phyloP scores from a whole-genome alignment of 2,797 vertebrate genomes.

The Sebastes flavidus region DNA sequence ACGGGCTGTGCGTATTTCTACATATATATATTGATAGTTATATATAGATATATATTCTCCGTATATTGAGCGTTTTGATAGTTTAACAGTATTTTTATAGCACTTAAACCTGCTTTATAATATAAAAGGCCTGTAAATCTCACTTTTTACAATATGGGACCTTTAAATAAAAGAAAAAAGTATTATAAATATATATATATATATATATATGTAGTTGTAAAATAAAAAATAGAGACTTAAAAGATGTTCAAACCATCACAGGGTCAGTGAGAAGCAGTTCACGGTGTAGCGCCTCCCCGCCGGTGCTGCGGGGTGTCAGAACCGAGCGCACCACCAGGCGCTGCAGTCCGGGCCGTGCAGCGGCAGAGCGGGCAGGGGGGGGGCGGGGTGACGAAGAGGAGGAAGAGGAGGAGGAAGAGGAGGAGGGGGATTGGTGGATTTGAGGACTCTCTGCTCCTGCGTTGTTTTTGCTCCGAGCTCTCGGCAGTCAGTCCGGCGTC shows the following conservation, averaged over 20 bases:
- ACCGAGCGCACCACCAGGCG: constrained; percentile 41
- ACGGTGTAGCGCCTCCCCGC: neutral
- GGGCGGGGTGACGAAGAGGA: neutral
- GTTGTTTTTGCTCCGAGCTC: constrained; percentile 47
- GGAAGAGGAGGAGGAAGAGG: constrained; percentile 11
- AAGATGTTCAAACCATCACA: neutral
- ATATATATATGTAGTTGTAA: neutral
- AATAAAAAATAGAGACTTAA: neutral
- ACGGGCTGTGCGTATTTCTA: no score
- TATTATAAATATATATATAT: no score
- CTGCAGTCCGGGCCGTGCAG: constrained; percentile 56
- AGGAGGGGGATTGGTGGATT: constrained; percentile 52
- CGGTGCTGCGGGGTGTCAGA: fast-evolving
- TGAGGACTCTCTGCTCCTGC: constrained; percentile 42
- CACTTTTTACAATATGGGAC: no score
- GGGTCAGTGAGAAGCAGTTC: neutral
- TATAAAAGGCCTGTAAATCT: no score
- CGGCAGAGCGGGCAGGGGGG: neutral
- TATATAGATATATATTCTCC: no score
- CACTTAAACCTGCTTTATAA: no score
- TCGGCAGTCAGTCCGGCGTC: constrained; percentile 40
- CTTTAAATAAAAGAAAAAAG: neutral
- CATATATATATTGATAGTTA: no score
- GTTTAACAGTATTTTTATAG: no score
- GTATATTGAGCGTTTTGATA: no score